Evolutionary conservation across 2,113 vertebrate species (phyloP).

Genomic region (Callipepla californica): DNA sequence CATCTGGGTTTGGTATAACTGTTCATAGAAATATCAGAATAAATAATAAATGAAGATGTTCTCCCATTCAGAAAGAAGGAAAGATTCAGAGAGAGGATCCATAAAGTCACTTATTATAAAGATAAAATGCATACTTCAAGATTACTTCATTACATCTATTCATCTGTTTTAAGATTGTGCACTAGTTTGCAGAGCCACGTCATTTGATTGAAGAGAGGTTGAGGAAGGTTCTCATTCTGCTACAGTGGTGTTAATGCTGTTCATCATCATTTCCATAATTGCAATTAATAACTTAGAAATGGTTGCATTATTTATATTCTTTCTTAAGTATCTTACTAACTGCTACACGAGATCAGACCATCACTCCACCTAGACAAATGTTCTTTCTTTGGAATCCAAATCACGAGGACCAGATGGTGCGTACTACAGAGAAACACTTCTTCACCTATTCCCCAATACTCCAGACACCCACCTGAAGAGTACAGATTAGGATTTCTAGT

Average conservation of each 20-base stretch:
- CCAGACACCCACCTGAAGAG: not conserved
- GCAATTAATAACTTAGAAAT: not conserved
- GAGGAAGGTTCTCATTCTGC: not conserved
- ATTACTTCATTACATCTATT: not conserved
- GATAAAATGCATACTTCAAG: conserved; percentile 6
- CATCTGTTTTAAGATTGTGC: not conserved
- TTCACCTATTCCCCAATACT: not conserved
- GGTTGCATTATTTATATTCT: not conserved
- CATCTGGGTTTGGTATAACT: conserved; percentile 7
- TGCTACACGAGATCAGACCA: not conserved
- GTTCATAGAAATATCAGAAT: conserved; percentile 26
- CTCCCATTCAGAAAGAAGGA: not conserved
- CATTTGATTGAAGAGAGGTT: not conserved
- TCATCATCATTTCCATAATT: not conserved
- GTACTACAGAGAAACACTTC: not conserved
- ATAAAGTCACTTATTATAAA: conserved; percentile 29
- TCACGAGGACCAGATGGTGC: not conserved
- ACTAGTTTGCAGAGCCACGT: not conserved
- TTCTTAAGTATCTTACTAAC: not conserved
- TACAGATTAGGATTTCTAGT: not conserved
- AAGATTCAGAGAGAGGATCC: not conserved
- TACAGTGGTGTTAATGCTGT: not conserved
- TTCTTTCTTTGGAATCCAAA: not conserved
- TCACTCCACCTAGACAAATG: not conserved
- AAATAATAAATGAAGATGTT: conserved; percentile 38